Percentiles rank a stretch among this genome's conserved stretches.
Evolutionary conservation across 2,888 invertebrate species (phyloP).

Genomic region (Theretra japonica): DNA sequence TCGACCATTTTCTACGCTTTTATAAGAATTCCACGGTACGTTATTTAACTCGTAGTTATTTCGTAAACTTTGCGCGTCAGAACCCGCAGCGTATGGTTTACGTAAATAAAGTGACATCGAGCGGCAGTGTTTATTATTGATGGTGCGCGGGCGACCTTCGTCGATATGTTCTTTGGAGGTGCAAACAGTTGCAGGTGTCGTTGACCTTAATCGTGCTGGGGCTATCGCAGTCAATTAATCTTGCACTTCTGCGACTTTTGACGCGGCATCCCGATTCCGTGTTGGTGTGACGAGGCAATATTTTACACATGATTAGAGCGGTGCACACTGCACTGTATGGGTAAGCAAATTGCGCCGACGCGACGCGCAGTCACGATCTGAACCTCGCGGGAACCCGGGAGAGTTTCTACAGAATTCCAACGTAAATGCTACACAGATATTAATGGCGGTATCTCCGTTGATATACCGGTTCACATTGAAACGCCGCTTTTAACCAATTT

Average conservation of each 20-base stretch:
- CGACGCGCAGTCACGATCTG: constrained; percentile 83
- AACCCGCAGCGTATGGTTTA: background rate
- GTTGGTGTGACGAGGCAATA: constrained; percentile 78
- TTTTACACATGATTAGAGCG: constrained; percentile 84
- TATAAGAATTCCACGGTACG: constrained; percentile 62
- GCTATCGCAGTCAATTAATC: constrained; percentile 76
- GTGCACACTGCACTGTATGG: constrained; percentile 77
- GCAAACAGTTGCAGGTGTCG: constrained; percentile 45
- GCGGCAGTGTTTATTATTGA: constrained; percentile 13
- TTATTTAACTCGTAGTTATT: constrained; percentile 55
- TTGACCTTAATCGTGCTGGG: constrained; percentile 64
- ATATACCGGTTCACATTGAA: constrained; percentile 44
- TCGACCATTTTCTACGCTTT: constrained; percentile 69
- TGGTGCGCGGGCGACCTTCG: constrained; percentile 16
- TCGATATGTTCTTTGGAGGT: constrained; percentile 26
- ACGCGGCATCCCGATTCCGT: constrained; percentile 73
- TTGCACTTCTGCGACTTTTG: constrained; percentile 71
- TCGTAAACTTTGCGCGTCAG: background rate
- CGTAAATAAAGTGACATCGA: constrained; percentile 4
- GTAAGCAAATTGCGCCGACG: constrained; percentile 83
- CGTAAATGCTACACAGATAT: constrained; percentile 80
- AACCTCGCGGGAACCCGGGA: constrained; percentile 81
- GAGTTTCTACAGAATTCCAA: constrained; percentile 81
- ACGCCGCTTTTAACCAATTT: constrained; percentile 29
- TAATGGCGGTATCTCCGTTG: constrained; percentile 71